Evolutionary conservation across 2,797 vertebrate species (phyloP), one percentile per base, ranked within the genome.

Genomic region (Pangasius sanitwongsei): DNA sequence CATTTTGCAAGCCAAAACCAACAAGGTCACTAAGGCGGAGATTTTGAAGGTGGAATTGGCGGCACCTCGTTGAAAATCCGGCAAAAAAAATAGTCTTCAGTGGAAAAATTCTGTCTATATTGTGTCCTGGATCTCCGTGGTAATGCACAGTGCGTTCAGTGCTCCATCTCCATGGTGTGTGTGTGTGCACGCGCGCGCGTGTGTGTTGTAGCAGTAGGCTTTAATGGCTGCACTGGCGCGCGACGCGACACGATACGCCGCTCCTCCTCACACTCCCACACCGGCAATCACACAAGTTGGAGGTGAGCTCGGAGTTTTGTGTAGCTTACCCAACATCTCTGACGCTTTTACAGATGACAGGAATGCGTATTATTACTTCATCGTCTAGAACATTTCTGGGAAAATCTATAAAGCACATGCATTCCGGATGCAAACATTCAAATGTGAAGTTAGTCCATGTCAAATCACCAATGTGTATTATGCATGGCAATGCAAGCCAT

Each of bases 251-350:
- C 89, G 86, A 80, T 70, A 83, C 86, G 83, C 63, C 20, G 28
- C 74, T 90, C 86, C 78, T 90, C 89, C 87, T 90, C 89, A 89
- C 86, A 89, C 89, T 87, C 90, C 91, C 86, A 88, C 86, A 87
- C 88, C 89, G 84, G 89, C 92, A 89, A 85, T 89, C 89, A 87
- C 78, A 91, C 91, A 91, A 90, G 89, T 89, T 91, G 84, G 83
- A 65, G 41, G 41, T 48, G 81, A 83, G 12, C 59, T 50, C 1
- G 0, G 25, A 70, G 83, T 85, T 85, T 70, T 37, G 48, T 53
- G n/a, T 55, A 18, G 83, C 16, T 69, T 34, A 34, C 63, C 37
- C 25, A 53, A 31, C 63, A 20, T 67, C 15, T 8, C 50, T 67
- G 59, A n/a, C 37, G 4, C 18, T 59, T 59, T 81, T 23, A 37